Evolutionary conservation across 2,888 invertebrate species (phyloP).

Genomic region (Macropis europaea): DNA sequence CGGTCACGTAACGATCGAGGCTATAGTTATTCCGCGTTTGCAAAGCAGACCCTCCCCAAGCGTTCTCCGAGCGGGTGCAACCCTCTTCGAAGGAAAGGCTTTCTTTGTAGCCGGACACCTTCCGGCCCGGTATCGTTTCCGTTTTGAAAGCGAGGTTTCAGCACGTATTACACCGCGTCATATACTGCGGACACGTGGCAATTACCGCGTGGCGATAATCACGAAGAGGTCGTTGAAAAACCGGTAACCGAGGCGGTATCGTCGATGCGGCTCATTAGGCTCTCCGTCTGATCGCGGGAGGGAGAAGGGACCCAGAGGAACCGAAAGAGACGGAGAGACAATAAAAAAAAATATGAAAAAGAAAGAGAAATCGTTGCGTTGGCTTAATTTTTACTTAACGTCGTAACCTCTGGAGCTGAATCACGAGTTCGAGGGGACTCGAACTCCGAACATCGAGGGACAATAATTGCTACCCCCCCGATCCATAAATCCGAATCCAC

Average conservation of each 20-base stretch:
- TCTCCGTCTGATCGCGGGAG: neutral
- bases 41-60: slow-evolving; percentile 27
- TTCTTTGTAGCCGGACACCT: slow-evolving; percentile 76
- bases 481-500: neutral
- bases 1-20: slow-evolving; percentile 37
- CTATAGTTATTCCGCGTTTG: slow-evolving; percentile 34
- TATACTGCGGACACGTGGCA: slow-evolving; percentile 54
- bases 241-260: slow-evolving; percentile 51
- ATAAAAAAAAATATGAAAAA: neutral
- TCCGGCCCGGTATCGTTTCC: slow-evolving; percentile 78
- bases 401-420: neutral
- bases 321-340: neutral
- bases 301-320: neutral
- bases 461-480: neutral
- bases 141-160: slow-evolving; percentile 71
- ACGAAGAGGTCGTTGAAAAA: slow-evolving; percentile 49
- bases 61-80: slow-evolving; percentile 4
- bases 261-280: slow-evolving; percentile 47
- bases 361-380: neutral
- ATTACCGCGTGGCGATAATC: slow-evolving; percentile 58
- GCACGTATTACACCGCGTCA: slow-evolving; percentile 66
- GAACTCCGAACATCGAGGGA: neutral
- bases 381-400: slow-evolving; percentile 2
- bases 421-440: neutral
- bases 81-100: slow-evolving; percentile 67